Percentiles rank a stretch among this genome's conserved stretches.
These are phyloP conservation scores for Drosophila biarmipes DNA, from an alignment of 1,140 invertebrate genomes.

Conservation along the genomic window DNA sequence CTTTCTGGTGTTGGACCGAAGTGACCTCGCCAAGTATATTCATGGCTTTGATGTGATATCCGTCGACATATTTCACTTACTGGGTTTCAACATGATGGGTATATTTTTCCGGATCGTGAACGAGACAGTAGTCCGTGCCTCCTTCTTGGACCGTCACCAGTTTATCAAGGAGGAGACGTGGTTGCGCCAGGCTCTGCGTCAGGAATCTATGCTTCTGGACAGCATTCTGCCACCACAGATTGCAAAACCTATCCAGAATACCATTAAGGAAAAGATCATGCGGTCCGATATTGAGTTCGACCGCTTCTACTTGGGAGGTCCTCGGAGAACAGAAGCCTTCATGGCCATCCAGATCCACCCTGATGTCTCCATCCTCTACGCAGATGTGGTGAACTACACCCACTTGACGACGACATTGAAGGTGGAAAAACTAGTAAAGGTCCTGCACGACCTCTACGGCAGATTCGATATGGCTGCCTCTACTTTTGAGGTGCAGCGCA, in stretches of 20 bases:
- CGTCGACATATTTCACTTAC: slow-evolving; percentile 89
- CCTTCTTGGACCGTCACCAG: slow-evolving; percentile 93
- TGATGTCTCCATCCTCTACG: slow-evolving; percentile 96
- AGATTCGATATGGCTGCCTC: slow-evolving; percentile 95
- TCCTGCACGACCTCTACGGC: slow-evolving; percentile 96
- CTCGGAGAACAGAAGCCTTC: slow-evolving; percentile 86
- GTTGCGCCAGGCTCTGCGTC: slow-evolving; percentile 91
- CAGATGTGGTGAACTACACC: slow-evolving; percentile 98
- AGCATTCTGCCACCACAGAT: slow-evolving; percentile 95
- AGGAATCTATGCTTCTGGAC: slow-evolving; percentile 93
- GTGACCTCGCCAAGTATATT: background rate
- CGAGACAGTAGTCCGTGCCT: slow-evolving; percentile 92
- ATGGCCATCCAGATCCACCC: slow-evolving; percentile 93
- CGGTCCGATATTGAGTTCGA: slow-evolving; percentile 54
- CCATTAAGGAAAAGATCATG: slow-evolving; percentile 89
- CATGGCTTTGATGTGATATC: slow-evolving; percentile 58
- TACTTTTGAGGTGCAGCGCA: slow-evolving; percentile 89
- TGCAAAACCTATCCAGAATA: slow-evolving; percentile 90
- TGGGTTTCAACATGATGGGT: slow-evolving; percentile 92
- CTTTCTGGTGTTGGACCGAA: slow-evolving; percentile 84
- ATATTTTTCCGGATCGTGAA: slow-evolving; percentile 93
- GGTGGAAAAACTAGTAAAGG: slow-evolving; percentile 93
- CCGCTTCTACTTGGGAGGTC: background rate
- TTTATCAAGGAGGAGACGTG: slow-evolving; percentile 93
- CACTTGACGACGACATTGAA: slow-evolving; percentile 92